Evolutionary conservation across 2,797 vertebrate genomes (phyloP).

Genomic region (Morelia viridis): DNA sequence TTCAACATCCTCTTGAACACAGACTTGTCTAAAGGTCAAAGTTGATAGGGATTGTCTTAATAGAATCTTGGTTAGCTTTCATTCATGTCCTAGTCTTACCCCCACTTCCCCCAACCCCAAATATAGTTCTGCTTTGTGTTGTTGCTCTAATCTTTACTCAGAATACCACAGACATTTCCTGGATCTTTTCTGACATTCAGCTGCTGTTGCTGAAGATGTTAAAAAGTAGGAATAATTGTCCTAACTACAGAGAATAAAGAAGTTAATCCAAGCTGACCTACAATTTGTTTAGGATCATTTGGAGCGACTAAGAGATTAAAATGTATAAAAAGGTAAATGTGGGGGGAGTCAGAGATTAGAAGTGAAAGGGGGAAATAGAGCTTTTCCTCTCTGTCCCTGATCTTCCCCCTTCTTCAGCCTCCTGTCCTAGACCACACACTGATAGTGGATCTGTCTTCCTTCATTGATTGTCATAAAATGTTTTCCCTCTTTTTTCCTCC

Average conservation of each 20-base stretch:
- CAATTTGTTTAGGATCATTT: conserved; percentile 86
- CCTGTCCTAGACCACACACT: conserved; percentile 92
- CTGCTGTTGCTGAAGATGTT: conserved; percentile 85
- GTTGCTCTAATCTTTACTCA: conserved; percentile 52
- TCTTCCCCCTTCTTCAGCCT: conserved; percentile 25
- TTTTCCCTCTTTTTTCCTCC: conserved; percentile 55
- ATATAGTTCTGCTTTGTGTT: conserved; percentile 39
- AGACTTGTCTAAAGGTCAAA: conserved; percentile 16
- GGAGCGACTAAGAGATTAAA: conserved; percentile 89
- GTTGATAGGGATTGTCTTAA: conserved; percentile 28
- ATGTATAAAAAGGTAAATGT: conserved; percentile 83
- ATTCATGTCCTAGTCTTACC: conserved; percentile 30
- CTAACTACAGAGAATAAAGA: conserved; percentile 83
- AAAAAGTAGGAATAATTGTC: conserved; percentile 82
- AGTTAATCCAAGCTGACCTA: conserved; percentile 90
- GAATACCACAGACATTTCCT: conserved; percentile 64
- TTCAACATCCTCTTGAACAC: conserved; percentile 27
- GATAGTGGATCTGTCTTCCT: conserved; percentile 79
- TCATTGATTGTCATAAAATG: conserved; percentile 86
- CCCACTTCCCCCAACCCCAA: background rate
- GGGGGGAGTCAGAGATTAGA: conserved; percentile 88
- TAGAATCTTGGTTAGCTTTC: conserved; percentile 23
- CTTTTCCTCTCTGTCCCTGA: conserved; percentile 38
- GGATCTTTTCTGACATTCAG: conserved; percentile 83
- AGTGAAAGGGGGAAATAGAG: conserved; percentile 75